A percentile compares a stretch with the other conserved stretches of the same genome.
These are phyloP conservation scores for Prosopocoilus inquinatus DNA, from an alignment of 2,888 invertebrate species.

Conservation along the genomic window DNA sequence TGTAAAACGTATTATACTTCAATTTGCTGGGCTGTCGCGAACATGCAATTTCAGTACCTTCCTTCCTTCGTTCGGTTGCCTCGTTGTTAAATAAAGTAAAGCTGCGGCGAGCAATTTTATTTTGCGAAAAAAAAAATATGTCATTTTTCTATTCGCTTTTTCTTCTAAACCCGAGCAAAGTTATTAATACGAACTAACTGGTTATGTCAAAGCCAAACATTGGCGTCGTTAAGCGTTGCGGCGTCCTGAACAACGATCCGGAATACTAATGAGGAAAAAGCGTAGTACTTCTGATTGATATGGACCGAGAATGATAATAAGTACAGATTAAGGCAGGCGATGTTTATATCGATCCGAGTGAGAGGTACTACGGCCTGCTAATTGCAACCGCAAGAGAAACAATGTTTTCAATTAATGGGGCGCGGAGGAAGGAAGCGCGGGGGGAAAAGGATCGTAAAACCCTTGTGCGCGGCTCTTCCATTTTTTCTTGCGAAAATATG, in stretches of 20 bases:
- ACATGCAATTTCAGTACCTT: slow-evolving; percentile 51
- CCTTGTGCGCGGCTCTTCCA: slow-evolving; percentile 37
- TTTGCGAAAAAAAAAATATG: slow-evolving; percentile 45
- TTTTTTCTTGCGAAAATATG: slow-evolving; percentile 36
- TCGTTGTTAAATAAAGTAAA: slow-evolving; percentile 24
- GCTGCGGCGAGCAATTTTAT: slow-evolving; percentile 46
- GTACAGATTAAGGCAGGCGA: slow-evolving; percentile 44
- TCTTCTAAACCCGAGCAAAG: slow-evolving; percentile 47
- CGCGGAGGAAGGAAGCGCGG: slow-evolving; percentile 11
- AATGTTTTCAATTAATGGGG: slow-evolving; percentile 49
- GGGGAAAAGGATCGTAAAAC: slow-evolving; percentile 41
- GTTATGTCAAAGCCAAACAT: slow-evolving; percentile 55
- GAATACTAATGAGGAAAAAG: slow-evolving; percentile 52
- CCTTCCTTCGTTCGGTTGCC: slow-evolving; percentile 30
- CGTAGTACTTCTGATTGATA: slow-evolving; percentile 47
- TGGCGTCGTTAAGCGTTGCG: slow-evolving; percentile 49
- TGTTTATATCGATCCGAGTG: slow-evolving; percentile 31
- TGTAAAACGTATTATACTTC: slow-evolving; percentile 41
- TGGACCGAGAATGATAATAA: slow-evolving; percentile 45
- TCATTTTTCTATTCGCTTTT: slow-evolving; percentile 49
- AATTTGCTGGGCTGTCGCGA: slow-evolving; percentile 51
- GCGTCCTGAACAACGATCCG: slow-evolving; percentile 38
- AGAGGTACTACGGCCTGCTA: slow-evolving; percentile 32
- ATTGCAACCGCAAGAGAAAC: slow-evolving; percentile 46
- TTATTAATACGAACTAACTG: slow-evolving; percentile 55